Conservation (phyloP, 2,113 vertebrate genomes). For the Lontra canadensis region DNA sequence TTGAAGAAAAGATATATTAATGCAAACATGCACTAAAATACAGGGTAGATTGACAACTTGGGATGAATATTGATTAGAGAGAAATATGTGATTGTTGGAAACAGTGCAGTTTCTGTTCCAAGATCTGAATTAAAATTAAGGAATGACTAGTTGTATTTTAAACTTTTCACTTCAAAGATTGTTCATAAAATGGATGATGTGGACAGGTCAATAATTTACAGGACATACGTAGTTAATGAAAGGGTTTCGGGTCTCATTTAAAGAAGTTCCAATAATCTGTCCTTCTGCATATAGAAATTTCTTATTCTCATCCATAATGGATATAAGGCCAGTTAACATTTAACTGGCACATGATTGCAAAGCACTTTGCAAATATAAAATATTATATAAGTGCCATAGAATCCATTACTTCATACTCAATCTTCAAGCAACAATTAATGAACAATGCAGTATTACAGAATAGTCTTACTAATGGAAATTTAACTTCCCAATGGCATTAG, state of each 20-base stretch:
- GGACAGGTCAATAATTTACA: slow-evolving; percentile 59
- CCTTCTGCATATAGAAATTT: slow-evolving; percentile 51
- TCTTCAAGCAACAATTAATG: slow-evolving; percentile 79
- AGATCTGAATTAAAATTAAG: slow-evolving; percentile 57
- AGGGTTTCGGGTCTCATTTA: slow-evolving; percentile 22
- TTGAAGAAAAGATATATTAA: slow-evolving; percentile 3
- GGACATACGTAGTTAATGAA: slow-evolving; percentile 58
- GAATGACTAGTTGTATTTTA: slow-evolving; percentile 46
- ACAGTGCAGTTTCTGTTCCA: slow-evolving; percentile 41
- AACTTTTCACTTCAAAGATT: slow-evolving; percentile 51
- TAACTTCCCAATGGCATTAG: slow-evolving; percentile 64
- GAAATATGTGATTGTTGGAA: slow-evolving; percentile 47
- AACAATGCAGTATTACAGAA: slow-evolving; percentile 70
- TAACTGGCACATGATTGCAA: slow-evolving; percentile 61
- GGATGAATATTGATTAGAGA: slow-evolving; percentile 56
- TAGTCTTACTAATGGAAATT: slow-evolving; percentile 73
- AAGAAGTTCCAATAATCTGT: slow-evolving; percentile 55
- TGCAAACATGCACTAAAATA: not conserved
- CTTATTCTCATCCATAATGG: slow-evolving; percentile 60
- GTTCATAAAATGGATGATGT: slow-evolving; percentile 48
- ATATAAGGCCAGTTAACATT: slow-evolving; percentile 62
- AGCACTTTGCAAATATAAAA: slow-evolving; percentile 75
- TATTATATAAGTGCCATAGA: slow-evolving; percentile 65
- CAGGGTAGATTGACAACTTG: not conserved
- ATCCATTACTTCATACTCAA: slow-evolving; percentile 64